Percentiles rank a stretch among this genome's conserved stretches.
These are phyloP conservation scores for Blastobasis adustella DNA, from an alignment of 2,888 invertebrate genomes.

Conservation along the genomic window DNA sequence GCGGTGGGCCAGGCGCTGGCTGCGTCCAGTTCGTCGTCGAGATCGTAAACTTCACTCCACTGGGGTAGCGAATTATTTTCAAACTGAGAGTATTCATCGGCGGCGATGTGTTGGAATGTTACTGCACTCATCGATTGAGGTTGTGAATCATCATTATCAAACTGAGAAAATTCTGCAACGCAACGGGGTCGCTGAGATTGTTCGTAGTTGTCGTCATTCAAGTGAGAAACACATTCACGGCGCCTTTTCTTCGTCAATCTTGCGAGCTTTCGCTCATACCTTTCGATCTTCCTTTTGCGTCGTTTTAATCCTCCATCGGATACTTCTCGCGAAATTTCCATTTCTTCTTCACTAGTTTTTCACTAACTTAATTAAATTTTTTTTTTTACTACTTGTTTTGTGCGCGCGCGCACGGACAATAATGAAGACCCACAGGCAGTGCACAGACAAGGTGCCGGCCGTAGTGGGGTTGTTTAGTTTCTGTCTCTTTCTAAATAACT, in stretches of 20 bases:
- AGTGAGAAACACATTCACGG: background rate
- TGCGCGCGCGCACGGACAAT: background rate
- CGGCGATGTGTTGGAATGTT: too few relatives aligned
- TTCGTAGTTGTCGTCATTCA: too few relatives aligned
- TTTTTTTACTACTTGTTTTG: background rate
- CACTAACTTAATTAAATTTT: background rate
- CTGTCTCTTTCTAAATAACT: background rate
- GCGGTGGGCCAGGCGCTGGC: too few relatives aligned
- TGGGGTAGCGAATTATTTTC: too few relatives aligned
- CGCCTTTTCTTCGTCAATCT: background rate
- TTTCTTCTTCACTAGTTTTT: background rate
- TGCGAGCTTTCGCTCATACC: background rate
- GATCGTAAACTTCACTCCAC: too few relatives aligned
- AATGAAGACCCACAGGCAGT: background rate
- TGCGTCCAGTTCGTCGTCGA: too few relatives aligned
- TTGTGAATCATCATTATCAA: too few relatives aligned
- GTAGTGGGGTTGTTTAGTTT: background rate
- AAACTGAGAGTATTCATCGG: too few relatives aligned
- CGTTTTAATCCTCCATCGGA: background rate
- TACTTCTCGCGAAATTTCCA: background rate
- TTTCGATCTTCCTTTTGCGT: background rate
- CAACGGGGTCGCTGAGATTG: too few relatives aligned
- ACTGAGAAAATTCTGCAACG: too few relatives aligned
- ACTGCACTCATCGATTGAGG: too few relatives aligned
- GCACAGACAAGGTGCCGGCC: background rate